Conservation (phyloP, 2,797 vertebrate genomes). For the Cyprinella venusta region DNA sequence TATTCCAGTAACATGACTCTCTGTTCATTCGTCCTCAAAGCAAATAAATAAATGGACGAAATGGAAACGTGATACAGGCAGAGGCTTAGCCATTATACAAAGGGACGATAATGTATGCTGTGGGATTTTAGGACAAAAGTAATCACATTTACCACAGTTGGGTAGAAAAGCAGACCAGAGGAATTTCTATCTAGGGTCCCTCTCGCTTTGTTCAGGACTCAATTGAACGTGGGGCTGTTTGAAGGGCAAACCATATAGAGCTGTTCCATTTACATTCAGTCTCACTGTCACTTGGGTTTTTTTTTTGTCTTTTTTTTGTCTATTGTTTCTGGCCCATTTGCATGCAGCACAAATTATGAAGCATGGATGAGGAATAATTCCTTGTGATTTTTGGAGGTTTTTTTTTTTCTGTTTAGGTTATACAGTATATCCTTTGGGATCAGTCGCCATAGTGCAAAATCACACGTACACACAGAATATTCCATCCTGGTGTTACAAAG, state of each 20-base stretch:
- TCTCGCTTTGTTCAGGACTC: slow-evolving; percentile 55
- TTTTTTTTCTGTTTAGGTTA: slow-evolving; percentile 28
- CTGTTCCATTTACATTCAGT: slow-evolving; percentile 66
- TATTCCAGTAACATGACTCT: slow-evolving; percentile 56
- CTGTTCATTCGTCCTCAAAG: slow-evolving; percentile 61
- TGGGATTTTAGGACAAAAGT: slow-evolving; percentile 72
- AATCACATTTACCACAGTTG: slow-evolving; percentile 78
- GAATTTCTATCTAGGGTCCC: slow-evolving; percentile 61
- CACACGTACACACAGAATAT: slow-evolving; percentile 70
- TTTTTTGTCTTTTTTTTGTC: too few relatives aligned
- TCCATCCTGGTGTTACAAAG: slow-evolving; percentile 69
- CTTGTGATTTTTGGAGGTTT: slow-evolving; percentile 13
- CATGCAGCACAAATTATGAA: slow-evolving; percentile 28
- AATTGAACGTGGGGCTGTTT: slow-evolving; percentile 59
- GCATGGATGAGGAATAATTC: slow-evolving; percentile 33
- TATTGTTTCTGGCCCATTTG: slow-evolving; percentile 39
- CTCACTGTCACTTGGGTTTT: slow-evolving; percentile 59
- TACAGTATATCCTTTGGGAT: slow-evolving; percentile 46
- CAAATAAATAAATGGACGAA: slow-evolving; percentile 53
- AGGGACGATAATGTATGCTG: slow-evolving; percentile 66
- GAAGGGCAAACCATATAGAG: slow-evolving; percentile 65
- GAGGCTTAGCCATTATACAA: slow-evolving; percentile 67
- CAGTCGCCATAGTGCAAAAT: slow-evolving; percentile 39
- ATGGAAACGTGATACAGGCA: slow-evolving; percentile 58
- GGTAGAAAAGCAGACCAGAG: slow-evolving; percentile 68